Base-by-base conservation (phyloP, 1,140 invertebrate genomes). In the Platyura marginata region DNA sequence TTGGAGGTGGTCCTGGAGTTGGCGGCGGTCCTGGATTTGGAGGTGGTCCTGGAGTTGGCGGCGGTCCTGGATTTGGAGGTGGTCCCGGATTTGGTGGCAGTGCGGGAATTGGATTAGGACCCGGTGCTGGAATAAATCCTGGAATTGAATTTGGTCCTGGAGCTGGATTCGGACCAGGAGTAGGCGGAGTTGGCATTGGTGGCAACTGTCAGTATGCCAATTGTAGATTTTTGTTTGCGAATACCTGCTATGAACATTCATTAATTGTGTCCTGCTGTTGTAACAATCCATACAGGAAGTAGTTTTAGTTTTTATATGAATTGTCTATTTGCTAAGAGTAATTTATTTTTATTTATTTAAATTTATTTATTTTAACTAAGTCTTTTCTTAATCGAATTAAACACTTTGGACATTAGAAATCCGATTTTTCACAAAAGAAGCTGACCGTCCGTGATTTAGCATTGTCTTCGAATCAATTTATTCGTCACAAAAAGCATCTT, bases 221-320 rank as follows among this genome's bases (percentile, higher is more conserved):
- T 53, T 83, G 79, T 54, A 69, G 67, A 47, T 78, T 76, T 56
- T 59, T 83, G 1, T 77, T 81, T 50, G 76, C 79, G 13, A 83
- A 81, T 53, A 71, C 71, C 18, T 83, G 79, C 51, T 56, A 69
- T 33, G 79, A 83, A 51, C 77, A 81, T 49, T 55, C 70, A 43
- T 57, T 82, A 5, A 82, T 83, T 44, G 70, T 74, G 6, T 68
- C 66, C 41, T 83, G 79, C 52, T 83, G 79, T 55, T 83, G 79
- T 50, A 71, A 72, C 21, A 74, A 69, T 54, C 53, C 56, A 40
- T 55, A 53, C 48, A 52, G 40, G 41, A 22, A 22, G 38, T n/a
- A 23, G n/a, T n/a, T n/a, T n/a, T n/a, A n/a, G n/a, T n/a, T n/a
- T n/a, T n/a, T n/a, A n/a, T n/a, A n/a, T n/a, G n/a, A n/a, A n/a